Percentiles rank a stretch among this genome's conserved stretches.
phyloP scores from a whole-genome alignment of 1,140 invertebrate species.

The Apolygus lucorum region DNA sequence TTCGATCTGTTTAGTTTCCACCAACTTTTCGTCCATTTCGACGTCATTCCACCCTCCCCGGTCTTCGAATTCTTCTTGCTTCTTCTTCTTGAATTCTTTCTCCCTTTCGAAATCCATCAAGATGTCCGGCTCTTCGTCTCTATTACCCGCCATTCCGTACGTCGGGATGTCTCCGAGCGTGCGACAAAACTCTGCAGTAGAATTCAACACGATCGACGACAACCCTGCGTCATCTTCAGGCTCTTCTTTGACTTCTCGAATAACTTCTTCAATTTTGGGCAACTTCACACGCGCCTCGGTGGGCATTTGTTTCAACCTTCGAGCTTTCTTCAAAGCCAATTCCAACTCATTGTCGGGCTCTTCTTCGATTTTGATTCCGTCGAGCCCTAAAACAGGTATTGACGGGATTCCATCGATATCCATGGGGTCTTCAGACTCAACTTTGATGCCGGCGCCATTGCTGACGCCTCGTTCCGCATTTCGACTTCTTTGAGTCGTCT shows the following conservation, averaged over 20 bases:
- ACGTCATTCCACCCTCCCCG: constrained; percentile 64
- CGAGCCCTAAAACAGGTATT: neutral
- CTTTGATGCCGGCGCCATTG: constrained; percentile 25
- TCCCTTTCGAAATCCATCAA: constrained; percentile 49
- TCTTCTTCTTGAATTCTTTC: constrained; percentile 41
- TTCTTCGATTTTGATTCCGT: constrained; percentile 56
- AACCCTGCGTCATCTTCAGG: constrained; percentile 37
- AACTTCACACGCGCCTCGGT: neutral
- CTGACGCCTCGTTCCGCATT: constrained; percentile 38
- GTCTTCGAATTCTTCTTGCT: constrained; percentile 43
- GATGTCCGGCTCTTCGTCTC: constrained; percentile 54
- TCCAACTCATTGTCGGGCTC: constrained; percentile 57
- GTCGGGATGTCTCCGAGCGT: constrained; percentile 92
- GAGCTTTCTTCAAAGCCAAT: constrained; percentile 61
- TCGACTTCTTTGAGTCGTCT: constrained; percentile 34
- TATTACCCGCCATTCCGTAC: constrained; percentile 77
- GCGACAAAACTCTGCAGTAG: constrained; percentile 94
- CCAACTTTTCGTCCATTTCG: constrained; percentile 41
- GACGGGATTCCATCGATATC: constrained; percentile 28
- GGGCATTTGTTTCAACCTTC: constrained; percentile 53
- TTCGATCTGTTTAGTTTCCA: constrained; percentile 43
- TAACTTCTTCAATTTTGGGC: constrained; percentile 32
- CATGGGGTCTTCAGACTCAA: constrained; percentile 28
- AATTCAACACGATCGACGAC: constrained; percentile 72
- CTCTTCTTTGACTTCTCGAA: constrained; percentile 42